A percentile compares a stretch with the other conserved stretches of the same genome.
Evolutionary conservation across 2,113 vertebrate species (phyloP).

Genomic region (Callopanchax toddi): DNA sequence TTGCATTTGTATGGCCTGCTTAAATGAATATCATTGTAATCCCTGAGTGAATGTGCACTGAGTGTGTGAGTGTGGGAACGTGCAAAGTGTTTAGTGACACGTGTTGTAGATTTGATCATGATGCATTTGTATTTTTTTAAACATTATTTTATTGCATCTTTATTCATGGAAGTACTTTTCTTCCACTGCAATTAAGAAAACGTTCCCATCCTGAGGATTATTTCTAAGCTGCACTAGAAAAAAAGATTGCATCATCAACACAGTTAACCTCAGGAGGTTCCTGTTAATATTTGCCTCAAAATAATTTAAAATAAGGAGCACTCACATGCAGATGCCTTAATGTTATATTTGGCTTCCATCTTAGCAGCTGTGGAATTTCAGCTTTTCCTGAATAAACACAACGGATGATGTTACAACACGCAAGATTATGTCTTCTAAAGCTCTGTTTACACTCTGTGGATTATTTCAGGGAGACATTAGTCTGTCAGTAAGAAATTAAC

Average conservation of each 20-base stretch:
- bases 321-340: background rate
- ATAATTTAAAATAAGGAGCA: background rate
- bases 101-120: conserved; percentile 4
- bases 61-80: conserved; percentile 2
- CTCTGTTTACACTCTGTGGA: conserved; percentile 10
- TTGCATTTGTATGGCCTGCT: conserved; percentile 64
- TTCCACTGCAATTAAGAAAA: background rate
- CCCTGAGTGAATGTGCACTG: conserved; percentile 27
- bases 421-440: conserved; percentile 1
- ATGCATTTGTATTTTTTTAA: background rate
- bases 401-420: conserved; percentile 4
- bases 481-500: conserved; percentile 48
- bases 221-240: background rate
- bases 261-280: too few species aligned
- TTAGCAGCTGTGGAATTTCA: conserved; percentile 2
- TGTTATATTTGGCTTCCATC: background rate
- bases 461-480: conserved; percentile 33
- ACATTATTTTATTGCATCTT: background rate
- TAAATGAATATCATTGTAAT: conserved; percentile 52
- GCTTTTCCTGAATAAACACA: background rate
- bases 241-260: background rate
- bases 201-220: background rate
- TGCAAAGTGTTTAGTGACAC: conserved; percentile 2
- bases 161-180: background rate
- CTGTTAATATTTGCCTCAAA: too few species aligned